Base-by-base conservation (phyloP, 2,113 vertebrate genomes). In the Craseonycteris thonglongyai region DNA sequence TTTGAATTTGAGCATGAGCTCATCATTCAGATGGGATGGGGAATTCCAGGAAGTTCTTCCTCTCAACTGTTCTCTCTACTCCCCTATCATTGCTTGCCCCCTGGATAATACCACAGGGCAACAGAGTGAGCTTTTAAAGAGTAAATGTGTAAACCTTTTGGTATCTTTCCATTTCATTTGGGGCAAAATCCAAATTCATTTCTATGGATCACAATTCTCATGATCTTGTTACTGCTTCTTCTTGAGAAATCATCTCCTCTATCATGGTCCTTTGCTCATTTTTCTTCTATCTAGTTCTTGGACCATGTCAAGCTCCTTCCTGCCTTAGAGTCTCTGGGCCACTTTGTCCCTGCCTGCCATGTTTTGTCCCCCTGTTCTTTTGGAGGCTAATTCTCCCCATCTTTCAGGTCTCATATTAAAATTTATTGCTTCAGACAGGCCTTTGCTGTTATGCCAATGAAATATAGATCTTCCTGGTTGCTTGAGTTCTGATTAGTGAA, bases 61-160 rank as follows among this genome's bases (percentile, higher is more conserved):
- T 85, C 49, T 85, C 33, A 16, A n/a, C 42, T 22, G 28, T 1
- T 42, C 24, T 68, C 65, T 28, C 6, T 63, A 2, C 26, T 51
- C 40, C 7, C 54, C 9, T 12, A 28, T 65, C n/a, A 42, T 58
- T 0, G 3, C 49, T 28, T 8, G 13, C 65, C 21, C 16, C 47
- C 4, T 24, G 22, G 19, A 15, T 26, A 65, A 54, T 7, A 18
- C 5, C 15, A 18, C 1, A 8, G 33, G 59, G 40, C 42, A 84
- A 30, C 58, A 71, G 82, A 42, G n/a, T 18, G 85, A 61, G 86
- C 56, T n/a, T 88, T 84, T 56, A 68, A 66, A 72, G 24, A 61
- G 74, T 79, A 42, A 83, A 16, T 83, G 18, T 68, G 45, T 56
- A 65, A 78, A 58, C 13, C 11, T 69, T 61, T 42, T 54, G 40